Evolutionary conservation across 2,797 vertebrate species (phyloP).

Genomic region (Sebastes itinus): DNA sequence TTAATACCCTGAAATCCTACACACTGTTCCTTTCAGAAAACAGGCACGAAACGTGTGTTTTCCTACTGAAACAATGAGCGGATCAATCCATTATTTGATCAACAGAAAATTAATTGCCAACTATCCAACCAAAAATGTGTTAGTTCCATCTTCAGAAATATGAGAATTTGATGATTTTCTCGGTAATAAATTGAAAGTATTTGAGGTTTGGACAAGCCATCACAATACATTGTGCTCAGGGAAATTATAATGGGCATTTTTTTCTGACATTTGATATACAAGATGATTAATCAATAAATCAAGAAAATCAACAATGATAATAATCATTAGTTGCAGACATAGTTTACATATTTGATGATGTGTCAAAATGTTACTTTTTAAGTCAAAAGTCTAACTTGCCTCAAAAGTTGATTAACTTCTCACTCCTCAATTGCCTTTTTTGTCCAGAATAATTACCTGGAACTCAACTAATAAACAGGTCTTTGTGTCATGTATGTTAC

Average conservation of each 20-base stretch:
- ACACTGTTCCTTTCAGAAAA: no score
- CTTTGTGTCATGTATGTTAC: neutral
- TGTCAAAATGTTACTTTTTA: neutral
- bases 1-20: no score
- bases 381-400: neutral
- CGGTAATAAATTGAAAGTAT: neutral
- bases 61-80: no score
- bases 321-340: neutral
- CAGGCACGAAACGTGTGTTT: no score
- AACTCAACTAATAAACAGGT: neutral
- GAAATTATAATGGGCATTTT: neutral
- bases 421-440: neutral
- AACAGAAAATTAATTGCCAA: no score
- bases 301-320: neutral
- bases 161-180: neutral
- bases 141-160: neutral
- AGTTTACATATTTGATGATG: neutral
- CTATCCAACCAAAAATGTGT: no score
- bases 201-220: neutral
- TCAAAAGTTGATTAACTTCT: neutral
- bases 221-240: neutral
- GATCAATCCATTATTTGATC: no score
- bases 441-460: neutral
- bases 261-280: no score
- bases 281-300: neutral